Percentiles rank a stretch among this genome's conserved stretches.
Conservation (phyloP, 1,140 invertebrate species). For the Dendroctonus ponderosae region DNA sequence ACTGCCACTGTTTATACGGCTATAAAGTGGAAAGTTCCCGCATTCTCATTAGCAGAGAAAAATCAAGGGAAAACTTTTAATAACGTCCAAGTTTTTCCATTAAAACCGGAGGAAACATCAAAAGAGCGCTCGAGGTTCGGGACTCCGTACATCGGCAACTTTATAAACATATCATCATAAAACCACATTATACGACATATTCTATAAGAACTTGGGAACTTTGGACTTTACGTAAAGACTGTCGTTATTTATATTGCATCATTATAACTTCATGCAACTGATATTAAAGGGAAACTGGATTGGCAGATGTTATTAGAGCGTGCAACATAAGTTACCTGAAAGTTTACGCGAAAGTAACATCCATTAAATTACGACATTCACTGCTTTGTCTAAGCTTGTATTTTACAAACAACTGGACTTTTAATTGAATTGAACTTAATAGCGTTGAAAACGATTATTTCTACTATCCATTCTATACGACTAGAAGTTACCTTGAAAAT, state of each 20-base stretch:
- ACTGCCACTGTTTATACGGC: constrained; percentile 5
- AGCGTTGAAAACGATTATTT: too few relatives aligned
- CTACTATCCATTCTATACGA: too few relatives aligned
- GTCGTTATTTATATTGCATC: constrained; percentile 30
- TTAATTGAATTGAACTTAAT: too few relatives aligned
- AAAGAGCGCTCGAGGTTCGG: constrained; percentile 1
- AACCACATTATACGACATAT: constrained; percentile 23
- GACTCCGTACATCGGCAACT: constrained; percentile 17
- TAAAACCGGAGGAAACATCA: constrained; percentile 17
- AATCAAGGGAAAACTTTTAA: constrained; percentile 28
- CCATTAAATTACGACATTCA: too few relatives aligned
- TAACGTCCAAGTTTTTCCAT: constrained; percentile 30
- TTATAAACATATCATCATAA: constrained; percentile 34
- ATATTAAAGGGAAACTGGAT: background rate
- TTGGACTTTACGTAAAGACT: constrained; percentile 19
- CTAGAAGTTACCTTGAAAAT: too few relatives aligned
- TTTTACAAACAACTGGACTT: too few relatives aligned
- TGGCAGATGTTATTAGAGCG: background rate
- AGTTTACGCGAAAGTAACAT: too few relatives aligned
- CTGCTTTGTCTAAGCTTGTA: too few relatives aligned
- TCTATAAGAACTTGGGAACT: constrained; percentile 21
- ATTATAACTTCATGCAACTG: constrained; percentile 23
- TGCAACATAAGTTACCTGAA: background rate
- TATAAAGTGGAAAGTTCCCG: background rate
- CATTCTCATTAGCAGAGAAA: constrained; percentile 9